These are phyloP conservation scores for Dolomedes plantarius DNA, from an alignment of 2,888 invertebrate genomes.

Conservation along the genomic window DNA sequence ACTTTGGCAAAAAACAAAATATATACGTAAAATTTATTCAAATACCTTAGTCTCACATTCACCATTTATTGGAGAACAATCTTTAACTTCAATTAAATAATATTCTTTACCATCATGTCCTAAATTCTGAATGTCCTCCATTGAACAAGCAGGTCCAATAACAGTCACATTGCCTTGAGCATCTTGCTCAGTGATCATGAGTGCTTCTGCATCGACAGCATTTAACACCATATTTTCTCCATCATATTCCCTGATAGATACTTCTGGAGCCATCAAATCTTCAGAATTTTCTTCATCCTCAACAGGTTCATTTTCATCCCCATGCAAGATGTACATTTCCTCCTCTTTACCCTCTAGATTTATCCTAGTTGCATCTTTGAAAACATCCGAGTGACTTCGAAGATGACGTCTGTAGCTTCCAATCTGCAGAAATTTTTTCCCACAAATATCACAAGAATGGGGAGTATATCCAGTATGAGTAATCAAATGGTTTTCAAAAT, in stretches of 20 bases:
- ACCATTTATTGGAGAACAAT: conserved; percentile 33
- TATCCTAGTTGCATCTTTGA: conserved; percentile 42
- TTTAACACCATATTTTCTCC: conserved; percentile 52
- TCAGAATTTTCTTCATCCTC: conserved; percentile 44
- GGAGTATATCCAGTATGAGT: conserved; percentile 67
- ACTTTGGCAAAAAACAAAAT: conserved; percentile 1
- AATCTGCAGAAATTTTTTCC: conserved; percentile 58
- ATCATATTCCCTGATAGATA: conserved; percentile 53
- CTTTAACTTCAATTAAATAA: conserved; percentile 67
- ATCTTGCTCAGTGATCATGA: conserved; percentile 61
- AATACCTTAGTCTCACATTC: conserved; percentile 41
- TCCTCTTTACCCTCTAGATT: conserved; percentile 37
- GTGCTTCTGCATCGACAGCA: conserved; percentile 45
- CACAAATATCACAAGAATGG: conserved; percentile 61
- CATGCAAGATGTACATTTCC: conserved; percentile 33
- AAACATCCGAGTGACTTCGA: conserved; percentile 45
- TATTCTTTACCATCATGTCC: conserved; percentile 58
- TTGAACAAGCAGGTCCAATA: conserved; percentile 51
- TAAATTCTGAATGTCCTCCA: conserved; percentile 62
- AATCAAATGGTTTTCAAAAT: conserved; percentile 67
- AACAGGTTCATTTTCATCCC: conserved; percentile 26
- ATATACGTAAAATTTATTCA: conserved; percentile 24
- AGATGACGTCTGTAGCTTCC: conserved; percentile 62
- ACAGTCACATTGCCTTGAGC: conserved; percentile 62
- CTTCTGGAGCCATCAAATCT: conserved; percentile 44